Evolutionary conservation across 2,888 invertebrate genomes (phyloP).

Genomic region (Thecophora atra): DNA sequence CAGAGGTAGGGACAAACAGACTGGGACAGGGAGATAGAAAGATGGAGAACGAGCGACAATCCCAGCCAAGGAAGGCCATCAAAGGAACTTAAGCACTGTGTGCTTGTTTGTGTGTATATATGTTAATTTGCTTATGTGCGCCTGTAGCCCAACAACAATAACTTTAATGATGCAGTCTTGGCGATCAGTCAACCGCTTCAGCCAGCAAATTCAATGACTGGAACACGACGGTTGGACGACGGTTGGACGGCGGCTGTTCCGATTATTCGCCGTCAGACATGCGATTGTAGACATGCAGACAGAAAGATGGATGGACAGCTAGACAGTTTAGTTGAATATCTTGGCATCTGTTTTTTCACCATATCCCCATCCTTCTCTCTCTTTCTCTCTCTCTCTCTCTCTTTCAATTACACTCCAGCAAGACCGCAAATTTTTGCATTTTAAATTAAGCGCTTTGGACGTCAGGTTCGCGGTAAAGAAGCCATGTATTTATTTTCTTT

Average conservation of each 20-base stretch:
- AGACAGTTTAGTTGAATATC: conserved; percentile 46
- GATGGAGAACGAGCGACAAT: too few species aligned
- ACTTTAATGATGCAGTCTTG: conserved; percentile 25
- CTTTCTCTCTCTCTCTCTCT: conserved; percentile 26
- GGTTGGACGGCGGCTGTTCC: background rate
- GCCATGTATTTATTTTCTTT: background rate
- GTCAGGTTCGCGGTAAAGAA: background rate
- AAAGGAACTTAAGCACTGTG: too few species aligned
- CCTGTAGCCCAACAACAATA: background rate
- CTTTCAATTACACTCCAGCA: too few species aligned
- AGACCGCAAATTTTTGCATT: conserved; percentile 42
- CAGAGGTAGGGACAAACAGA: background rate
- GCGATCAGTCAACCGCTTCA: conserved; percentile 31
- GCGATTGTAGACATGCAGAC: conserved; percentile 18
- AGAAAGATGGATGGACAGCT: conserved; percentile 53
- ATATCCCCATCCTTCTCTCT: too few species aligned
- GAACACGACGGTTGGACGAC: background rate
- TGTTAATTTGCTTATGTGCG: background rate
- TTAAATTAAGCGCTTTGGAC: conserved; percentile 45
- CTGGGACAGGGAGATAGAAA: background rate
- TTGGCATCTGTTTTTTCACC: conserved; percentile 52
- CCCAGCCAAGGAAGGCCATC: too few species aligned
- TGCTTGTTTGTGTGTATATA: background rate
- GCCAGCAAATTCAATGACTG: background rate
- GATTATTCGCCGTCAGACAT: background rate